Percentiles rank a stretch among this genome's conserved stretches.
Conservation (phyloP, 2,888 invertebrate genomes). For the Archips crataeganus region DNA sequence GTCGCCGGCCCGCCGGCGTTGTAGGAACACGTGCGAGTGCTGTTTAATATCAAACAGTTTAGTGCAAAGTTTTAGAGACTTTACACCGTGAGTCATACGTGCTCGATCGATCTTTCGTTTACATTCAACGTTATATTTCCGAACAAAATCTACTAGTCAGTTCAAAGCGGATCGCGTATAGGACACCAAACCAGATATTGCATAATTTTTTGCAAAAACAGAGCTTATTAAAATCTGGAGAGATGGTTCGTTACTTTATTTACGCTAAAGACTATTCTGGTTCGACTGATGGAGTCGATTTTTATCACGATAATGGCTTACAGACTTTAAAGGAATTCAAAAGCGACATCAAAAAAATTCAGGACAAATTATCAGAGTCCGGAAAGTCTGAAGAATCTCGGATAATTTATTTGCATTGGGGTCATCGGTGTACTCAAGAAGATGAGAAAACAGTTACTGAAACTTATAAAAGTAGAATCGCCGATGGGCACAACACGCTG, state of each 20-base stretch:
- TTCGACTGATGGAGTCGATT: conserved; percentile 43
- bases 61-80: too few relatives aligned
- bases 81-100: too few relatives aligned
- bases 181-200: background rate
- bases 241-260: conserved; percentile 32
- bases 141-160: background rate
- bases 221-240: background rate
- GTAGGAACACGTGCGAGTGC: too few relatives aligned
- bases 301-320: conserved; percentile 51
- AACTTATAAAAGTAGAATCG: conserved; percentile 24
- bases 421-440: conserved; percentile 49
- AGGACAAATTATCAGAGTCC: background rate
- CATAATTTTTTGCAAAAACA: background rate
- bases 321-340: conserved; percentile 50
- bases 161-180: background rate
- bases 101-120: background rate
- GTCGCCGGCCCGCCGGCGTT: too few relatives aligned
- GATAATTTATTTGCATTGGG: conserved; percentile 57
- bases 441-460: conserved; percentile 46
- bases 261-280: conserved; percentile 35
- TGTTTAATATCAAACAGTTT: too few relatives aligned
- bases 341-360: conserved; percentile 47
- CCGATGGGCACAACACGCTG: conserved; percentile 35
- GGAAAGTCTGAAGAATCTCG: conserved; percentile 45
- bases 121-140: background rate